phyloP scores from a whole-genome alignment of 2,113 vertebrate species.

The Rafetus swinhoei region DNA sequence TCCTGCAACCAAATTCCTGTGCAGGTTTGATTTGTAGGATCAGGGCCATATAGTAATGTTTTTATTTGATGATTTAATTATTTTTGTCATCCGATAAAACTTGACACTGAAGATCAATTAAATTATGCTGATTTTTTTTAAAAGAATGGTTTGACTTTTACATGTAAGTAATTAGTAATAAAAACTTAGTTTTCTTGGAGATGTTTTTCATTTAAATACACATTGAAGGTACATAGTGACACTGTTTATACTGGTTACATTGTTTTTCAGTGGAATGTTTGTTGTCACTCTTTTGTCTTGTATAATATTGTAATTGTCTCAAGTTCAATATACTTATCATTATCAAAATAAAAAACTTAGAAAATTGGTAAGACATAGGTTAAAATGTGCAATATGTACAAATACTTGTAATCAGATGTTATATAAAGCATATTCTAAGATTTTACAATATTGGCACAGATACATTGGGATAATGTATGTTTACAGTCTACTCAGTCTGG shows the following conservation, averaged over 20 bases:
- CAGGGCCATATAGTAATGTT: fast-evolving
- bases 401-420: neutral
- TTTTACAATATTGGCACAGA: fast-evolving
- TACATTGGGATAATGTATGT: no score
- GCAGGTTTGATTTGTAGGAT: no score
- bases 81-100: fast-evolving
- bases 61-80: fast-evolving
- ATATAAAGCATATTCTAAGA: neutral
- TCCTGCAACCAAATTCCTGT: neutral
- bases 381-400: neutral
- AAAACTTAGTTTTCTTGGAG: neutral
- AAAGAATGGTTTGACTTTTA: fast-evolving
- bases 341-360: neutral
- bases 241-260: fast-evolving
- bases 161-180: fast-evolving
- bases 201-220: neutral
- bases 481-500: neutral
- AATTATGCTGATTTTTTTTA: neutral
- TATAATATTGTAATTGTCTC: fast-evolving
- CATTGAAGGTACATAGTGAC: fast-evolving
- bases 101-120: neutral
- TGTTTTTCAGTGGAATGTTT: neutral
- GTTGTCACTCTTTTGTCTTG: neutral
- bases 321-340: neutral
- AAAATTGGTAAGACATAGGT: neutral